Base-by-base conservation (phyloP, 2,888 invertebrate genomes). In the Temnothorax rugatulus region DNA sequence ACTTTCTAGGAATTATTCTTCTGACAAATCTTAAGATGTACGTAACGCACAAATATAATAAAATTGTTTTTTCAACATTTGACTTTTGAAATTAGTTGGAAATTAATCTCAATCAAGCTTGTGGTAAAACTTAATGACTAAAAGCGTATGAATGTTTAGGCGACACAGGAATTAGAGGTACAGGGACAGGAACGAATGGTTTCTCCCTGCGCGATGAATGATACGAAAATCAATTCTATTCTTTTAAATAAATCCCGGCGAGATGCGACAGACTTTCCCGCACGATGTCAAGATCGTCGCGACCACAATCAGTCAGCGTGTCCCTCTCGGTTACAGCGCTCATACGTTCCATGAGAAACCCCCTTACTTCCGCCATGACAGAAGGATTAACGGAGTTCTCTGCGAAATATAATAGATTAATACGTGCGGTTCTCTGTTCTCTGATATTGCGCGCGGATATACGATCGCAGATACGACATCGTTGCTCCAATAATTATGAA, bases 301-400 rank as follows among this genome's bases (percentile, higher is more conserved):
- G 93, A 92, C 94, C 94, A 94, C 94, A 95, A 94, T 95, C 95
- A 94, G 92, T 95, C 95, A 95, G 92, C 91, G 90, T 93, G 94
- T 95, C 94, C 92, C 94, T 93, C 92, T 92, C 94, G 92, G 91
- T 95, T 94, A 94, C 92, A 88, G 90, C 92, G 85, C 92, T 95
- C 94, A 94, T 94, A 95, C 93, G 93, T 95, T 92, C 92, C 92
- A 92, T 93, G 92, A 92, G 90, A 88, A 89, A 91, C 89, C 92
- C 94, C 90, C 92, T 94, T 93, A 91, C 90, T 93, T 92, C 88
- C 84, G 89, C 86, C 85, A 88, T 87, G 87, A 82, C 77, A 86
- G 90, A 64, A 75, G 87, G 90, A 91, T 92, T 90, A 91, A 88
- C 84, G 84, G 86, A 86, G 77, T 9, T 68, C 66, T 68, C 47